Evolutionary conservation across 1,140 invertebrate genomes (phyloP).

Genomic region (Hylaeus anthracinus): DNA sequence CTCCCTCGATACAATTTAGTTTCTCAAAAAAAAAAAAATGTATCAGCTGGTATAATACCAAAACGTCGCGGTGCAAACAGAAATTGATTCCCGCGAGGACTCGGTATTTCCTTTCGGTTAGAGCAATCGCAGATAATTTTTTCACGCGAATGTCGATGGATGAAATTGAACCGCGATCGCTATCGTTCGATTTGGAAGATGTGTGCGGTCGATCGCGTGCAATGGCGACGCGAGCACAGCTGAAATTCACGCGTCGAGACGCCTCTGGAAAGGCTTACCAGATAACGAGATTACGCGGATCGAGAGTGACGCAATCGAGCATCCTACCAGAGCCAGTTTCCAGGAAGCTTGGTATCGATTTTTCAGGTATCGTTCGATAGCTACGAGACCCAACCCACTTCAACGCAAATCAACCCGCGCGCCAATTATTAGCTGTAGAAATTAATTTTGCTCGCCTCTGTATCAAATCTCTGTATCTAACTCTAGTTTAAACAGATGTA

Average conservation of each 20-base stretch:
- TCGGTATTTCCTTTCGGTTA: too few relatives aligned
- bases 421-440: too few relatives aligned
- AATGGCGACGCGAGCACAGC: background rate
- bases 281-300: slow-evolving; percentile 61
- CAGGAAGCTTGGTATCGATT: slow-evolving; percentile 43
- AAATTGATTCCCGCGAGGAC: too few relatives aligned
- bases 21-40: too few relatives aligned
- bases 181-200: background rate
- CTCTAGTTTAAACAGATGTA: too few relatives aligned
- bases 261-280: slow-evolving; percentile 39
- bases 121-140: too few relatives aligned
- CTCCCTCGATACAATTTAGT: too few relatives aligned
- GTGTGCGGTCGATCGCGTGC: background rate
- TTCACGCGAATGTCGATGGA: too few relatives aligned
- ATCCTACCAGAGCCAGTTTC: slow-evolving; percentile 24
- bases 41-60: too few relatives aligned
- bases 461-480: too few relatives aligned
- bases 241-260: slow-evolving; percentile 7
- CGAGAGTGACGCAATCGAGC: slow-evolving; percentile 47
- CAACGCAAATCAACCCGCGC: background rate
- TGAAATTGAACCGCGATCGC: background rate
- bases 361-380: slow-evolving; percentile 26
- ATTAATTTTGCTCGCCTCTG: too few relatives aligned
- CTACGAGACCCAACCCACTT: background rate
- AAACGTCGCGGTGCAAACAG: too few relatives aligned